Evolutionary conservation across 2,113 vertebrate genomes (phyloP), one percentile per base, ranked within the genome.

Genomic region (Syngnathus floridae): DNA sequence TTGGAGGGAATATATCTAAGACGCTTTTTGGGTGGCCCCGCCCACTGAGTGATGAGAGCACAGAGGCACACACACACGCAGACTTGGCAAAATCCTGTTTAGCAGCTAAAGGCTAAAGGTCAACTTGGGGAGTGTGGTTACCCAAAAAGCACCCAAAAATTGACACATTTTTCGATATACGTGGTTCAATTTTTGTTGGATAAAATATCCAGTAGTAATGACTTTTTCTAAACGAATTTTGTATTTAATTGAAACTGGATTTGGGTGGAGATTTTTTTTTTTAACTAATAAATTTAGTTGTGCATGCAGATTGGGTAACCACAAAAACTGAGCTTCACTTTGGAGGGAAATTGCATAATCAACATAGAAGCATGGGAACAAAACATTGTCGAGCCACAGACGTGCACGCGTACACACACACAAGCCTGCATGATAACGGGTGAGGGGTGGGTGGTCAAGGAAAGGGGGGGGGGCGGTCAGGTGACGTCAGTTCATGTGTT

Each of bases 311-410:
- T 56, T 56, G 54, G 26, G 54, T 56, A 56, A 56, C 54, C 54
- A 35, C 54, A 17, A 5, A 31, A 35, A 56, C 7, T 8, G 54
- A 55, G 52, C 38, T 16, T 70, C 73, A 66, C 64, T 70, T 70
- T 21, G 48, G 74, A 77, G 65, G 70, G 74, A 75, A 71, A 78
- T 88, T 92, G 90, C 91, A 92, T 90, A 35, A 16, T 35, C 89
- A 89, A 90, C 88, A 76, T 84, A 83, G 81, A 87, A 83, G 80
- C 78, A 83, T 81, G 80, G 85, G 79, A 19, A 40, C 37, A 60
- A 40, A 57, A 54, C 21, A 26, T 13, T 31, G 11, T 55, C 52
- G 26, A 56, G 26, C 5, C 19, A n/a, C 37, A 41, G 17, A 40
- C 36, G n/a, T n/a, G 14, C 19, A 12, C 21, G 5, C 51, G 5